Evolutionary conservation across 2,888 invertebrate genomes (phyloP).

Genomic region (Pyrrhia umbra): DNA sequence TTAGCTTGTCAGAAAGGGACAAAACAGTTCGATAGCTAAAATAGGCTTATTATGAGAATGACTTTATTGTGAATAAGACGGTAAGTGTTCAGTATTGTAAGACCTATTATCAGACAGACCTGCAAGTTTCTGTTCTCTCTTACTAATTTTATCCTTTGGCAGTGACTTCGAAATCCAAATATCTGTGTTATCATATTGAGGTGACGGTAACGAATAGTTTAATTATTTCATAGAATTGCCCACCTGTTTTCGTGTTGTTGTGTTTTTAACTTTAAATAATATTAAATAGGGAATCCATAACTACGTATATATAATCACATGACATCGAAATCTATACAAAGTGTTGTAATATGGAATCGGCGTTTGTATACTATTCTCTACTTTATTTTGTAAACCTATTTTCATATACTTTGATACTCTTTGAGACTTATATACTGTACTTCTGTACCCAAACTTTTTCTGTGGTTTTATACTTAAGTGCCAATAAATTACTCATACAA

Average conservation of each 20-base stretch:
- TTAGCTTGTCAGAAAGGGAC: too few species aligned
- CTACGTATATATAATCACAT: slow-evolving; percentile 48
- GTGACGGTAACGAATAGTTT: slow-evolving; percentile 48
- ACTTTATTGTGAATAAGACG: too few species aligned
- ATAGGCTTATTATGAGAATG: too few species aligned
- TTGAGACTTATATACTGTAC: slow-evolving; percentile 31
- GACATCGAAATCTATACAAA: slow-evolving; percentile 60
- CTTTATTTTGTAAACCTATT: slow-evolving; percentile 43
- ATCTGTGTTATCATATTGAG: slow-evolving; percentile 33
- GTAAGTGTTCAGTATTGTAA: slow-evolving; percentile 18
- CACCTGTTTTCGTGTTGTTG: slow-evolving; percentile 49
- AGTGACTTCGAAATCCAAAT: slow-evolving; percentile 20
- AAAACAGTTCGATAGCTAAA: too few species aligned
- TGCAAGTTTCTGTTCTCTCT: slow-evolving; percentile 22
- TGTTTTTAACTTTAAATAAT: slow-evolving; percentile 35
- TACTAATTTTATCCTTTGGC: slow-evolving; percentile 20
- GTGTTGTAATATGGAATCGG: slow-evolving; percentile 48
- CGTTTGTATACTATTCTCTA: slow-evolving; percentile 52
- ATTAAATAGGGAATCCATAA: slow-evolving; percentile 33
- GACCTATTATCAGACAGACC: slow-evolving; percentile 11
- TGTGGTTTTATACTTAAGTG: slow-evolving; percentile 65
- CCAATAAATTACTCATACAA: slow-evolving; percentile 61
- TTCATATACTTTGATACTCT: slow-evolving; percentile 54
- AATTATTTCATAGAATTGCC: slow-evolving; percentile 51
- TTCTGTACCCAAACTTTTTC: slow-evolving; percentile 44